Evolutionary conservation across 2,888 invertebrate genomes (phyloP).

Genomic region (Apamea epomidion): DNA sequence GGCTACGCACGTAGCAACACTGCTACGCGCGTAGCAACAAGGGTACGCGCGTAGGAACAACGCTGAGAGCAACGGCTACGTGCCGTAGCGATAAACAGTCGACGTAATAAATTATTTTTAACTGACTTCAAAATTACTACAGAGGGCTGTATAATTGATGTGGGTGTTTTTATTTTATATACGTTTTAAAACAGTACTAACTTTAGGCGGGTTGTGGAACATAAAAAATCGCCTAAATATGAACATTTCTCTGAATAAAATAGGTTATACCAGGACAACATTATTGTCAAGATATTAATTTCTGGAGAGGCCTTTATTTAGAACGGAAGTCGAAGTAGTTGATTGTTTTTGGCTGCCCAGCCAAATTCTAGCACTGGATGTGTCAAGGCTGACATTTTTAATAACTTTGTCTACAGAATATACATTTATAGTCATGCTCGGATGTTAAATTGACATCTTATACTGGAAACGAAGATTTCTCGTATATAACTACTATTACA

Average conservation of each 20-base stretch:
- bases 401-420: not conserved
- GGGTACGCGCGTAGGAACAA: not conserved
- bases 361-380: not conserved
- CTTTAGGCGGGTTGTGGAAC: no score
- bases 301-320: not conserved
- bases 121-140: not conserved
- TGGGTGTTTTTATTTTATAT: no score
- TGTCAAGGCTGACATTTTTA: conserved; percentile 9
- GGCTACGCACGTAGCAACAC: not conserved
- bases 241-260: conserved; percentile 1
- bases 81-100: not conserved
- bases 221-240: no score
- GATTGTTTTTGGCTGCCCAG: conserved; percentile 21
- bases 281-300: conserved; percentile 8
- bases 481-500: no score
- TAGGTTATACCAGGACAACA: not conserved
- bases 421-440: not conserved
- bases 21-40: not conserved
- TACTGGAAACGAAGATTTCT: no score
- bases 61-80: no score
- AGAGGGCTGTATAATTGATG: no score
- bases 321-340: conserved; percentile 7
- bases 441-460: no score
- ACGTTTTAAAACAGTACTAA: no score
- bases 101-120: not conserved